Percentiles rank a stretch among this genome's conserved stretches.
These are phyloP conservation scores for Telmatherina bonti DNA, from an alignment of 2,797 vertebrate species.

Conservation along the genomic window DNA sequence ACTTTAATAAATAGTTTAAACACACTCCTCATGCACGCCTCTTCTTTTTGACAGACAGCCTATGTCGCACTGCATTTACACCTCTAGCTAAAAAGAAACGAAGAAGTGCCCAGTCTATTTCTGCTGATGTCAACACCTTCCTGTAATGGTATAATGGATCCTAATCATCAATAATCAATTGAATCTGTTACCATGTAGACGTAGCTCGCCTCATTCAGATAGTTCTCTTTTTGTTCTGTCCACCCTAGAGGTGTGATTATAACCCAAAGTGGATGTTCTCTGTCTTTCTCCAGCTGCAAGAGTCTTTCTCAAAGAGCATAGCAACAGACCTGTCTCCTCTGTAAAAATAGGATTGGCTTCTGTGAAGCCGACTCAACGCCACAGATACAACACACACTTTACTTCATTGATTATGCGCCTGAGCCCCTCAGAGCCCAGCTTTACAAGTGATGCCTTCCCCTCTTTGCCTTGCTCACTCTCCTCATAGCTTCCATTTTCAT, in stretches of 20 bases:
- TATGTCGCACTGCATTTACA: conserved; percentile 68
- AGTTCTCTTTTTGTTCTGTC: conserved; percentile 43
- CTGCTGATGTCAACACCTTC: conserved; percentile 72
- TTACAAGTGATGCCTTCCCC: conserved; percentile 78
- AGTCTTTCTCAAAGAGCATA: conserved; percentile 82
- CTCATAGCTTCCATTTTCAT: conserved; percentile 67
- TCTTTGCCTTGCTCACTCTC: conserved; percentile 54
- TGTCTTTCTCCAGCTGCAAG: conserved; percentile 55
- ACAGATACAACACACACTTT: conserved; percentile 81
- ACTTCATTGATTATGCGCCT: conserved; percentile 84
- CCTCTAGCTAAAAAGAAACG: conserved; percentile 60
- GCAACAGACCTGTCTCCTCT: conserved; percentile 84
- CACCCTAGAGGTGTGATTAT: conserved; percentile 72
- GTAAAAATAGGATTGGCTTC: conserved; percentile 86
- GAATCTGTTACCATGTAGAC: conserved; percentile 61
- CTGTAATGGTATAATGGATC: conserved; percentile 76
- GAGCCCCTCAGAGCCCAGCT: conserved; percentile 76
- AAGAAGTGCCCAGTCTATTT: conserved; percentile 66
- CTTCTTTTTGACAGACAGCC: conserved; percentile 38
- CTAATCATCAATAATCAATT: conserved; percentile 82
- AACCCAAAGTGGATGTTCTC: conserved; percentile 51
- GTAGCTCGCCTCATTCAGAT: conserved; percentile 42
- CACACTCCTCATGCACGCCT: conserved; percentile 18
- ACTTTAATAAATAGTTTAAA: conserved; percentile 62
- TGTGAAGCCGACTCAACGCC: conserved; percentile 71